Evolutionary conservation across 2,888 invertebrate genomes (phyloP).

Genomic region (Thumatha senex): DNA sequence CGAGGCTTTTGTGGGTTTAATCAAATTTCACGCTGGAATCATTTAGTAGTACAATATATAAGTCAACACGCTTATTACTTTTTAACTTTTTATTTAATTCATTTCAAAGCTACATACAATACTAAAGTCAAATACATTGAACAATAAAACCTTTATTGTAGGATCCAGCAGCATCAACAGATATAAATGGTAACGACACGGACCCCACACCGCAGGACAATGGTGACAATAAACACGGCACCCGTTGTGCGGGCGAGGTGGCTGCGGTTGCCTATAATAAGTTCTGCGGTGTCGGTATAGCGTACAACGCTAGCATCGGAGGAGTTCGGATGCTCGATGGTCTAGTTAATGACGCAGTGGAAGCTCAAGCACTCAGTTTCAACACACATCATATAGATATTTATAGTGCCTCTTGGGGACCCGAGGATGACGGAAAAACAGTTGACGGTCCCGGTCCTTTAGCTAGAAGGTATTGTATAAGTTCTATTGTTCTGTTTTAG

Average conservation of each 20-base stretch:
- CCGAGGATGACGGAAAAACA: slow-evolving; percentile 98
- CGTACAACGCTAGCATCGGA: slow-evolving; percentile 98
- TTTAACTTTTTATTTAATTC: too few relatives aligned
- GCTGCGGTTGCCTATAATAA: slow-evolving; percentile 98
- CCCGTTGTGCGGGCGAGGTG: slow-evolving; percentile 99
- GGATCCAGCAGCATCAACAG: slow-evolving; percentile 97
- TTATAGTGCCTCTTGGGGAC: slow-evolving; percentile 98
- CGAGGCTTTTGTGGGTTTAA: too few relatives aligned
- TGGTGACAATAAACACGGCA: slow-evolving; percentile 99
- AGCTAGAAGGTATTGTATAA: slow-evolving; percentile 85
- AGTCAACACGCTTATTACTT: too few relatives aligned
- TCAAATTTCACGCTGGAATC: too few relatives aligned
- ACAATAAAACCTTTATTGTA: slow-evolving; percentile 56
- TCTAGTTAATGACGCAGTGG: slow-evolving; percentile 97
- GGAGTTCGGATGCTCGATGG: slow-evolving; percentile 99
- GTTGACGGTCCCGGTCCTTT: slow-evolving; percentile 98
- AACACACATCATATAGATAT: slow-evolving; percentile 98
- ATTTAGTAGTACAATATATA: too few relatives aligned
- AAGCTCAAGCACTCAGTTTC: slow-evolving; percentile 95
- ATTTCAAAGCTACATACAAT: background rate
- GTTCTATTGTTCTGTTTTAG: slow-evolving; percentile 39
- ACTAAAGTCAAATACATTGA: slow-evolving; percentile 30
- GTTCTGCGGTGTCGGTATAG: slow-evolving; percentile 98
- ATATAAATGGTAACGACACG: slow-evolving; percentile 98
- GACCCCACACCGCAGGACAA: slow-evolving; percentile 99